Base-by-base conservation (phyloP, 2,888 invertebrate genomes). In the Lomographa bimaculata region DNA sequence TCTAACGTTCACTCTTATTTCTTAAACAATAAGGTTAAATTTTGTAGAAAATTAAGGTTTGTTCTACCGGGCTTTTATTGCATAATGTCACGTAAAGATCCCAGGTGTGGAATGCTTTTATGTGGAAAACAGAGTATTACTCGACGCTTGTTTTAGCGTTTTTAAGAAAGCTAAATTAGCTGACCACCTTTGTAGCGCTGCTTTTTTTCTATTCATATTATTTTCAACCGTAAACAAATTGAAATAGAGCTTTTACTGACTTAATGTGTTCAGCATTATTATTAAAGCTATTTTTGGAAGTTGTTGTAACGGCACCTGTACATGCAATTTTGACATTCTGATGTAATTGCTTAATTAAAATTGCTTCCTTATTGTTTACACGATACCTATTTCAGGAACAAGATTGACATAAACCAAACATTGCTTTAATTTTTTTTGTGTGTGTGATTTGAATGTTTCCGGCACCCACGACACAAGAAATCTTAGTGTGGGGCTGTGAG, bases 31-130 rank as follows among this genome's bases (percentile, higher is more conserved):
- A 68, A 54, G 60, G 58, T 46, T 21, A 12, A 49, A 46, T 51
- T 33, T 28, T 7, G 12, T 17, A 21, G 54, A 30, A 50, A n/a
- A n/a, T n/a, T n/a, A n/a, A n/a, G n/a, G n/a, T n/a, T n/a, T n/a
- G n/a, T n/a, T n/a, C n/a, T n/a, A n/a, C n/a, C n/a, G 66, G 62
- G 60, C 63, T 68, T 78, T 84, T 84, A 85, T 83, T 79, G 78
- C 74, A 61, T 66, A 70, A 66, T 76, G 79, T 81, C 85, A 84
- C 85, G 85, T 65, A 75, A 79, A 67, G 74, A 75, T 73, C 75
- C 77, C 81, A 83, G 82, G 84, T 84, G 84, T 69, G 79, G 80
- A 80, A 79, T 79, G 75, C 78, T 79, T 82, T 77, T 72, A 77
- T 78, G 76, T 72, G 68, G 69, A 78, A 76, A 75, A 74, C 74